Conservation (phyloP, 2,888 invertebrate genomes). For the Nymphalis polychloros region DNA sequence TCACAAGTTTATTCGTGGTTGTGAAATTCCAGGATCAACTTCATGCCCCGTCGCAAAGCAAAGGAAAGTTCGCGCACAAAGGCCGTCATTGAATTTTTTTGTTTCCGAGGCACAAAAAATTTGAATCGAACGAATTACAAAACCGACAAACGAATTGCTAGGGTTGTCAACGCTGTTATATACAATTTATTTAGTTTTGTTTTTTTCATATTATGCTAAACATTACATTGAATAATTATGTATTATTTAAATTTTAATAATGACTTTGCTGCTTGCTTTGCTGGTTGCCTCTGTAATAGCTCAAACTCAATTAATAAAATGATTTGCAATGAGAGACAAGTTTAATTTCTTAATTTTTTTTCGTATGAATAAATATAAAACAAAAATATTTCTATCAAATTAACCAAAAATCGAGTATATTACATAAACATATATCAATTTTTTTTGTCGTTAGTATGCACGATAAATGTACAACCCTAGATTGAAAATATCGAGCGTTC, state of each 20-base stretch:
- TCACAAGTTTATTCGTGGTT: constrained; percentile 66
- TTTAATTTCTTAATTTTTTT: too few species aligned
- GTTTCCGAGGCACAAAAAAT: constrained; percentile 68
- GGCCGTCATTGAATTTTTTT: constrained; percentile 64
- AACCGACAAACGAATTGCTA: constrained; percentile 59
- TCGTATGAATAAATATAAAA: too few species aligned
- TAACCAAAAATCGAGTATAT: too few species aligned
- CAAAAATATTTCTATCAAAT: too few species aligned
- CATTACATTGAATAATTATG: not conserved
- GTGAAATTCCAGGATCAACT: constrained; percentile 70
- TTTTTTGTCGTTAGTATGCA: too few species aligned
- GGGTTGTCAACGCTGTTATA: constrained; percentile 50
- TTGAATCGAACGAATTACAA: constrained; percentile 72
- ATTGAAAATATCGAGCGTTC: constrained; percentile 67
- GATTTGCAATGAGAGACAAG: too few species aligned
- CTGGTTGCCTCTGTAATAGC: too few species aligned
- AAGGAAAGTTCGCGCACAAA: constrained; percentile 73
- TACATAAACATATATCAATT: too few species aligned
- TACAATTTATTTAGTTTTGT: not conserved
- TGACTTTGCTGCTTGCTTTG: too few species aligned
- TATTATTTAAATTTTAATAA: too few species aligned
- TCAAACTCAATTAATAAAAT: too few species aligned
- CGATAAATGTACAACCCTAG: constrained; percentile 27
- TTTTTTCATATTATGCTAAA: not conserved
- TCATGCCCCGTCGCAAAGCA: constrained; percentile 69